A percentile compares a stretch with the other conserved stretches of the same genome.
These are phyloP conservation scores for Virgularia gustaviana DNA, from an alignment of 92 coral and sea anemone species.

Conservation along the genomic window DNA sequence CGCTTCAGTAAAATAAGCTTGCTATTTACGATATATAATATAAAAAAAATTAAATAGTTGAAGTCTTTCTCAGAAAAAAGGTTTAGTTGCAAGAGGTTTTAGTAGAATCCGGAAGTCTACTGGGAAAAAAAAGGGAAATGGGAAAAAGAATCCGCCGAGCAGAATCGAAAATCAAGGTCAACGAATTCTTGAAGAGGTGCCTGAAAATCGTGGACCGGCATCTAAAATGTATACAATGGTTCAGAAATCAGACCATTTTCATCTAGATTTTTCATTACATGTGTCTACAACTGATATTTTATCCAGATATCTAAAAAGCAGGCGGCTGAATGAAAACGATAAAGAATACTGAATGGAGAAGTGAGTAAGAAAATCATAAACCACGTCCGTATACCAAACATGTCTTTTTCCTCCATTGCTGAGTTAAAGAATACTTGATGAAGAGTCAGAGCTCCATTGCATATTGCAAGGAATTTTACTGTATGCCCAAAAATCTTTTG, in stretches of 20 bases:
- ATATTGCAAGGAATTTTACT: conserved; percentile 18
- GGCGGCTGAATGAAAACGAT: conserved; percentile 24
- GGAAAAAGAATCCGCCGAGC: too few relatives aligned
- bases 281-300: conserved; percentile 12
- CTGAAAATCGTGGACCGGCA: too few relatives aligned
- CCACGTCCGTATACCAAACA: conserved; percentile 7
- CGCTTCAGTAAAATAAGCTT: too few relatives aligned
- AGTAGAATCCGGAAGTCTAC: too few relatives aligned
- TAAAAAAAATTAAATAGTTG: too few relatives aligned
- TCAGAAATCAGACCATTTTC: background rate
- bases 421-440: conserved; percentile 17
- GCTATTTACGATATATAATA: too few relatives aligned
- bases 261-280: background rate
- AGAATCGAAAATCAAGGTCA: background rate
- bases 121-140: too few relatives aligned
- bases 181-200: too few relatives aligned
- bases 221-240: too few relatives aligned
- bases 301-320: conserved; percentile 28
- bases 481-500: background rate
- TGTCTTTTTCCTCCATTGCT: background rate
- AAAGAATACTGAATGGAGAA: conserved; percentile 8
- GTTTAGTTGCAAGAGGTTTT: too few relatives aligned
- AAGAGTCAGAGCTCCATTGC: conserved; percentile 25
- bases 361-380: background rate
- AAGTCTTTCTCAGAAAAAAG: too few relatives aligned